Evolutionary conservation across 2,888 invertebrate genomes (phyloP), one percentile per base, ranked within the genome.

Genomic region (Xanthostigma xanthostigma): DNA sequence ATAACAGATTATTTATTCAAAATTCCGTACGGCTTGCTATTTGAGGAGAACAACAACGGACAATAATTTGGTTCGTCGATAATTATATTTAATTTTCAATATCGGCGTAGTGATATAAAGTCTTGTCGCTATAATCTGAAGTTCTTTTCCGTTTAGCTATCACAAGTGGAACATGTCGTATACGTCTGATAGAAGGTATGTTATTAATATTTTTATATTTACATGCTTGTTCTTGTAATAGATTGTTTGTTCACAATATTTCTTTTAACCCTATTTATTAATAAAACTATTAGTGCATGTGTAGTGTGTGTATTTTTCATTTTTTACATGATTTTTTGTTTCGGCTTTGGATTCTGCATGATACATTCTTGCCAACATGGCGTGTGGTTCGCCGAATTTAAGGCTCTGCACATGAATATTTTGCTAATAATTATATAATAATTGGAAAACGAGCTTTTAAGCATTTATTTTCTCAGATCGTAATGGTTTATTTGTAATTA

Each of bases 141-240:
- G 63, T 63, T 66, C 73, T 78, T 83, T 83, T 81, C 79, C 78
- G 78, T 78, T 78, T 76, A 75, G 75, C 78, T 73, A 78, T 76
- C 75, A 76, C 76, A 76, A 79, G 78, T 79, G 76, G 77, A 84
- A 81, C 81, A 85, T 85, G 85, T 85, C 85, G 72, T 80, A 76
- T 78, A 75, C 79, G 69, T 72, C 78, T 70, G 84, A 85, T 73
- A 77, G 81, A 78, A 81, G 83, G 85, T 84, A 81, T 83, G 81
- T 77, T 66, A 59, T 59, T 57, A 60, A 62, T 63, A 27, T 71
- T 69, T 66, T 63, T 61, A 62, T 64, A 53, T 58, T 37, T 13
- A 41, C 27, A 27, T 27, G 27, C 27, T 27, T 27, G 27, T 27
- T 27, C 27, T 27, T 27, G 27, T 27, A 27, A 27, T 27, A 27